Base-by-base conservation (phyloP, 53 echinoderm and acorn worm genomes). In the Astropecten irregularis region DNA sequence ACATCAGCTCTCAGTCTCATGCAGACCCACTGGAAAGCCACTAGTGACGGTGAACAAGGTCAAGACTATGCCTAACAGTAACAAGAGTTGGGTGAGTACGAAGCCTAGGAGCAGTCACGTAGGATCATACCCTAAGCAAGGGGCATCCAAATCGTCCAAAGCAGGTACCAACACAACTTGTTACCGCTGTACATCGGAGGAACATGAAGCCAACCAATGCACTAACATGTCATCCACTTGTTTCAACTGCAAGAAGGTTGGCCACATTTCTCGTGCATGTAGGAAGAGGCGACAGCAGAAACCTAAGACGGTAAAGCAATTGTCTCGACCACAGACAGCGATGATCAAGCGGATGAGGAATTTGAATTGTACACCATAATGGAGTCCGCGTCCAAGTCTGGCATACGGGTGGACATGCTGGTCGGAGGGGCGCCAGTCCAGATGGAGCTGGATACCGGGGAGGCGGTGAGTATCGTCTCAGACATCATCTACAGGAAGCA, bases 371-470 rank as follows among this genome's bases (percentile, higher is more conserved):
- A 71, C 42, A 54, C 69, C 13, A 83, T 83, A 47, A 69, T 66
- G 56, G 29, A 40, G n/a, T 40, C 20, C 0, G 1, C 15, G 9
- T 1, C 22, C 3, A 67, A 67, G 39, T 38, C 1, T 16, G 26
- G 21, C 40, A 67, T 40, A 21, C 16, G 19, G 38, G n/a, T 40
- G 21, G 68, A 39, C 31, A 6, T 21, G 1, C 40, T 29, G 21
- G 68, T 73, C 16, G 44, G 60, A 39, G 76, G 46, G 2, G 48
- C 49, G 29, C 28, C 60, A 18, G 10, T 89, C 19, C 36, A 73
- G 30, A 85, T 85, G 90, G 81, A 85, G 53, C 9, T 89, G 28
- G 82, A 86, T 28, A 89, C 85, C 22, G 85, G 85, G 13, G 73
- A 83, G 20, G 66, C 89, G 9, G 62, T 84, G 25, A 67, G 77